Conservation (phyloP, 1,140 invertebrate species). For the Drosophila sproati region DNA sequence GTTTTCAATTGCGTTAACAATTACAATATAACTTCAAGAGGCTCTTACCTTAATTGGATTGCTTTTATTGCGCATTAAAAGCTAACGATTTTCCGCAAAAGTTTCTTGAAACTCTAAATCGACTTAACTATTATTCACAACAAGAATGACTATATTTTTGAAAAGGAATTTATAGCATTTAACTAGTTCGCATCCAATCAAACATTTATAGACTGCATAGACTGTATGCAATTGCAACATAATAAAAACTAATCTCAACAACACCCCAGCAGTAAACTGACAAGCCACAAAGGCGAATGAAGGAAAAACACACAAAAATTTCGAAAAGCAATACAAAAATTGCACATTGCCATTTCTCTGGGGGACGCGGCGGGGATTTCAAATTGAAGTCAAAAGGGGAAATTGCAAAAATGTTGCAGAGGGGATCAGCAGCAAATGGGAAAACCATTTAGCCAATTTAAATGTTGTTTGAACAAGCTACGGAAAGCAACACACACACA, state of each 20-base stretch:
- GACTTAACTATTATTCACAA: neutral
- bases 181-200: constrained; percentile 10
- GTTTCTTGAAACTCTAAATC: too few species aligned
- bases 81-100: too few species aligned
- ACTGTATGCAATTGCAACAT: neutral
- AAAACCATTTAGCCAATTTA: constrained; percentile 70
- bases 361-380: neutral
- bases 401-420: neutral
- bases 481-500: constrained; percentile 6
- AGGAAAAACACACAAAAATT: constrained; percentile 2
- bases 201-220: constrained; percentile 35
- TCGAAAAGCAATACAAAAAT: constrained; percentile 6
- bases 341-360: neutral
- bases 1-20: neutral
- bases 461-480: constrained; percentile 62
- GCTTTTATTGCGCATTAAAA: too few species aligned
- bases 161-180: neutral
- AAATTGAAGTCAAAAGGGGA: neutral
- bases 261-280: constrained; percentile 20
- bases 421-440: constrained; percentile 45
- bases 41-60: neutral
- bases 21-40: neutral
- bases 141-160: neutral
- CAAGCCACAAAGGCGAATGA: constrained; percentile 23
- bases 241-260: constrained; percentile 31